phyloP scores from a whole-genome alignment of 2,113 vertebrate genomes.

The Bolborhynchus lineola region DNA sequence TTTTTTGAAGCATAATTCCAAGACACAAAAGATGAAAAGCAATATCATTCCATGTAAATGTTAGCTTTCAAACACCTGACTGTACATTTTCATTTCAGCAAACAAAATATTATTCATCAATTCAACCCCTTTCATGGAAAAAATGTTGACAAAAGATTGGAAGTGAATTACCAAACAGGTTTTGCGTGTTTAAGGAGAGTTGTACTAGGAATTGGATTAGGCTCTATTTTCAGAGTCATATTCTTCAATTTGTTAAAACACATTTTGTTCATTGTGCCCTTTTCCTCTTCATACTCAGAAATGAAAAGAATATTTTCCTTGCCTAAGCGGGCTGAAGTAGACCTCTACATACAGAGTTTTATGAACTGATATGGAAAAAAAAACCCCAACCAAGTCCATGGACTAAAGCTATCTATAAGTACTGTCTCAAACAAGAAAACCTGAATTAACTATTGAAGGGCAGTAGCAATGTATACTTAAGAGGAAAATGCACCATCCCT shows the following conservation, averaged over 20 bases:
- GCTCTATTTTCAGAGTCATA: not conserved
- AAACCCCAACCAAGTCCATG: rapidly evolving
- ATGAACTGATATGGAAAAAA: not conserved
- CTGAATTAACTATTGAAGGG: not conserved
- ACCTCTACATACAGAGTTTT: not conserved
- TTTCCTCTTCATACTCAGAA: not conserved
- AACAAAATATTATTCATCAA: not conserved
- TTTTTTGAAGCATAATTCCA: not conserved
- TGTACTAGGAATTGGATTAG: not conserved
- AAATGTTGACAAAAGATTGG: not conserved
- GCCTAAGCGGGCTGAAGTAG: not conserved
- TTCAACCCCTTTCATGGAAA: not conserved
- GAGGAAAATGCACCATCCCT: not conserved
- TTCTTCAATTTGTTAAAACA: not conserved
- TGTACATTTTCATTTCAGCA: not conserved
- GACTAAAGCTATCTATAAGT: not conserved
- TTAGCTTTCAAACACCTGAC: not conserved
- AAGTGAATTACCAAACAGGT: not conserved
- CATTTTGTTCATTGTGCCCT: not conserved
- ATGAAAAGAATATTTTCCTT: not conserved
- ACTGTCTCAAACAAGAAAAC: not conserved
- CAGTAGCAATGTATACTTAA: not conserved
- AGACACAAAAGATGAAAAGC: not conserved
- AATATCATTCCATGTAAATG: not conserved
- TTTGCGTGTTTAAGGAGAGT: not conserved